Evolutionary conservation across 2,113 vertebrate genomes (phyloP).

Genomic region (Abramis brama): DNA sequence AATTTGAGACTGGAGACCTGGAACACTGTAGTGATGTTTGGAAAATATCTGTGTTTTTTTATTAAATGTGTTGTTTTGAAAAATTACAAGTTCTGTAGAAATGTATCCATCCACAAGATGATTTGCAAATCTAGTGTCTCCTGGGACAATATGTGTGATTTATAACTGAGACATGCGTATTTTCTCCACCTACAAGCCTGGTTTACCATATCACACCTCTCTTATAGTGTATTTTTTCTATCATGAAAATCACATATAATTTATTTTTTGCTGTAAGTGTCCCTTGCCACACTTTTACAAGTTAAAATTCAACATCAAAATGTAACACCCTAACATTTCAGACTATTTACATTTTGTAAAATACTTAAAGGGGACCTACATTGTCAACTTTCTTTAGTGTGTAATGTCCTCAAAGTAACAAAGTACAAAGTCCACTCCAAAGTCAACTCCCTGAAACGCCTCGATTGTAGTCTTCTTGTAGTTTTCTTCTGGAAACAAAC

Average conservation of each 20-base stretch:
- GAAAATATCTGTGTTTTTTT: background rate
- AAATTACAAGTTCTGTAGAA: slow-evolving; percentile 6
- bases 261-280: too few species aligned
- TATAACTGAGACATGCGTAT: background rate
- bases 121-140: slow-evolving; percentile 7
- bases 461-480: too few species aligned
- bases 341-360: background rate
- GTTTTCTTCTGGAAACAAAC: too few species aligned
- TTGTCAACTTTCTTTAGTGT: too few species aligned
- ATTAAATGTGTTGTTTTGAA: background rate
- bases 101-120: background rate
- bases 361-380: background rate
- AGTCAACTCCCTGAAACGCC: too few species aligned
- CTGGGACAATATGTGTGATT: background rate
- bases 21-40: background rate
- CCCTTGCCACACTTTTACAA: background rate
- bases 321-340: background rate
- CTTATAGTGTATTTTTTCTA: background rate
- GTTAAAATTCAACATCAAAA: background rate
- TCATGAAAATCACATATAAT: too few species aligned
- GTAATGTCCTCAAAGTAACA: too few species aligned
- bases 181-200: background rate
- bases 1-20: background rate
- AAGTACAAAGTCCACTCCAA: too few species aligned
- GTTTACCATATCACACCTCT: background rate